These are phyloP conservation scores for Calonectris borealis DNA, from an alignment of 2,113 vertebrate genomes.

Conservation along the genomic window DNA sequence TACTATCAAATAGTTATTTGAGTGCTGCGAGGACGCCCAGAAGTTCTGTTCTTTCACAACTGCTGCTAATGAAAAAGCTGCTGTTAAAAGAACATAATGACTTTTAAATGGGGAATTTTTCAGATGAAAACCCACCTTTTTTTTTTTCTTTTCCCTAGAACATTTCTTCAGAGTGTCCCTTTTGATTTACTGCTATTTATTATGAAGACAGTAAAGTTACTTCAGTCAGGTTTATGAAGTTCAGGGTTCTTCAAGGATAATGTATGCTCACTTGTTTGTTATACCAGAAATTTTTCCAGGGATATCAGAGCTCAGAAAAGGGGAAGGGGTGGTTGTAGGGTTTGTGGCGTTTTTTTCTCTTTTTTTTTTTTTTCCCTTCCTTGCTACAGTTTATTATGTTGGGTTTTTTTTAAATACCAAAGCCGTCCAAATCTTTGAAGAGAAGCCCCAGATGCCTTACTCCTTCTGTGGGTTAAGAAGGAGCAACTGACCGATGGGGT, in stretches of 20 bases:
- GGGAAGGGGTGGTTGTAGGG: not conserved
- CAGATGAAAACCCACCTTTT: not conserved
- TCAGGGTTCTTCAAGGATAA: not conserved
- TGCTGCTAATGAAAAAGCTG: not conserved
- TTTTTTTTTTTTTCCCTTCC: accelerated
- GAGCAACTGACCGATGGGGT: not conserved
- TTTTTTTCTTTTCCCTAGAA: not conserved
- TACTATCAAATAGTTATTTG: not conserved
- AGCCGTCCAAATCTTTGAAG: not conserved
- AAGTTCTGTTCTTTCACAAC: not conserved
- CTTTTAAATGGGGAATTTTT: not conserved
- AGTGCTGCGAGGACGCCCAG: not conserved
- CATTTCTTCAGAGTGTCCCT: not conserved
- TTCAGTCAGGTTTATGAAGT: not conserved
- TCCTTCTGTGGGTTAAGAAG: not conserved
- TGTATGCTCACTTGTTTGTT: not conserved
- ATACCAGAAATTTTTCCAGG: not conserved
- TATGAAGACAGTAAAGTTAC: not conserved
- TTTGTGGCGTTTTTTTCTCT: not conserved
- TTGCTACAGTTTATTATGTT: not conserved
- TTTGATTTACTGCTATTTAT: not conserved
- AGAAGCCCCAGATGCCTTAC: not conserved
- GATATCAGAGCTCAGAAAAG: not conserved
- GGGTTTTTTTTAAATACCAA: not conserved
- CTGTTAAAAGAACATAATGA: not conserved